These are phyloP conservation scores for Microctenopoma stevenorrisi DNA, from an alignment of 2,797 vertebrate genomes.

Conservation along the genomic window DNA sequence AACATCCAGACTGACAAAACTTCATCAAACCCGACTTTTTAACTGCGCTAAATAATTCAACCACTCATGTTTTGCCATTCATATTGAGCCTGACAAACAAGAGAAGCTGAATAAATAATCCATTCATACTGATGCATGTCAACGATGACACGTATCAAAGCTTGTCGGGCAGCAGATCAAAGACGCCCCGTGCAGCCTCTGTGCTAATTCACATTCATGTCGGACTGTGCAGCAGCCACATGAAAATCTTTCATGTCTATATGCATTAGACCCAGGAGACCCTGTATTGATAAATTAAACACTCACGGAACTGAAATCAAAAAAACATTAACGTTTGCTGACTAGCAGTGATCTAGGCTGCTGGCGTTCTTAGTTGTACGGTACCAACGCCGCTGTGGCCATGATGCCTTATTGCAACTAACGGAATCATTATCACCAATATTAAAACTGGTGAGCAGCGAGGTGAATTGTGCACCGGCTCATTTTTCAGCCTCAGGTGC, in stretches of 20 bases:
- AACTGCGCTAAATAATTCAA: slow-evolving; percentile 1
- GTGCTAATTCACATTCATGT: slow-evolving; percentile 56
- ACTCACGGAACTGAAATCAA: neutral
- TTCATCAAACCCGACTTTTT: neutral
- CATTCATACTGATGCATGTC: slow-evolving; percentile 53
- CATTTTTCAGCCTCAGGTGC: neutral
- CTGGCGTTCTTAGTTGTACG: neutral
- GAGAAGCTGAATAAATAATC: slow-evolving; percentile 40
- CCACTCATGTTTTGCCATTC: slow-evolving; percentile 15
- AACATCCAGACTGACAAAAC: neutral
- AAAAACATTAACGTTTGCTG: neutral
- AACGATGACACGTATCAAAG: slow-evolving; percentile 63
- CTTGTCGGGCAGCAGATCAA: slow-evolving; percentile 60
- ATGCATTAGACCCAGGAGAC: neutral
- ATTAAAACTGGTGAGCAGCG: no score
- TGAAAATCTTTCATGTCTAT: slow-evolving; percentile 37
- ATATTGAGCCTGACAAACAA: slow-evolving; percentile 20
- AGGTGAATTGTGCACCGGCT: neutral
- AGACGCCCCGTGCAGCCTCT: slow-evolving; percentile 31
- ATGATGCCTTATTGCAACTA: neutral
- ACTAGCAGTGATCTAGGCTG: no score
- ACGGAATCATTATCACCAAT: no score
- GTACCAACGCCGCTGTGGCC: no score
- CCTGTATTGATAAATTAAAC: neutral
- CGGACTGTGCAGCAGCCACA: slow-evolving; percentile 28